Conservation (phyloP, 2,113 vertebrate genomes). For the Triplophysa tibetana region DNA sequence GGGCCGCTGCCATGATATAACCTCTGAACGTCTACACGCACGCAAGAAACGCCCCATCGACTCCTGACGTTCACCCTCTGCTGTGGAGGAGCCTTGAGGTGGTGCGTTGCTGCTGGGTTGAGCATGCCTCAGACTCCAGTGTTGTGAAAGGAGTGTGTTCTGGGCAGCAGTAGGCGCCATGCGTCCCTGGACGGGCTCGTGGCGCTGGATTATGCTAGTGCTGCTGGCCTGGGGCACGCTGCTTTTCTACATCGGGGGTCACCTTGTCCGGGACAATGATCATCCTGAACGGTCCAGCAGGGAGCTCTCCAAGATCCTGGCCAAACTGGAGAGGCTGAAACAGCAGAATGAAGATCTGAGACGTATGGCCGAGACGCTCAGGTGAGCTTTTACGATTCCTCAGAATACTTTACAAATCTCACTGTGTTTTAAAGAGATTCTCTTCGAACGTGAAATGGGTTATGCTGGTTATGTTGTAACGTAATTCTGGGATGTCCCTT, state of each 20-base stretch:
- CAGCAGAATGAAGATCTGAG: slow-evolving; percentile 90
- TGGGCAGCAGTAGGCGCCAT: slow-evolving; percentile 61
- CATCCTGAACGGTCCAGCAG: slow-evolving; percentile 86
- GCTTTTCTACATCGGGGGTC: slow-evolving; percentile 88
- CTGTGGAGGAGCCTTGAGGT: slow-evolving; percentile 4
- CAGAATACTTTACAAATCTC: background rate
- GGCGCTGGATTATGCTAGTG: slow-evolving; percentile 93
- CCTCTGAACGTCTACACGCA: background rate
- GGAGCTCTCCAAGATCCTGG: slow-evolving; percentile 87
- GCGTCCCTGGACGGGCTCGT: slow-evolving; percentile 91
- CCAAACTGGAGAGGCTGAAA: slow-evolving; percentile 89
- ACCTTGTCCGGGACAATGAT: slow-evolving; percentile 85
- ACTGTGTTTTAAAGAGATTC: background rate
- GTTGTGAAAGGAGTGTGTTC: slow-evolving; percentile 39
- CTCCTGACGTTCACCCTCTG: background rate
- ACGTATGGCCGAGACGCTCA: slow-evolving; percentile 86
- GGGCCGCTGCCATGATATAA: slow-evolving; percentile 42
- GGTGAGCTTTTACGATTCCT: slow-evolving; percentile 56
- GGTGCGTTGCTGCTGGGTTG: background rate
- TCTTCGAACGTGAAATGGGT: background rate
- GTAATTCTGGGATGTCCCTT: no score
- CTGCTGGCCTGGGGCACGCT: slow-evolving; percentile 89
- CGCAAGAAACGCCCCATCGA: background rate
- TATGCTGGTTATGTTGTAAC: no score
- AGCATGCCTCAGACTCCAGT: slow-evolving; percentile 32